These are phyloP conservation scores for Entosphenus tridentatus DNA, from an alignment of 2,113 vertebrate genomes.

Conservation along the genomic window DNA sequence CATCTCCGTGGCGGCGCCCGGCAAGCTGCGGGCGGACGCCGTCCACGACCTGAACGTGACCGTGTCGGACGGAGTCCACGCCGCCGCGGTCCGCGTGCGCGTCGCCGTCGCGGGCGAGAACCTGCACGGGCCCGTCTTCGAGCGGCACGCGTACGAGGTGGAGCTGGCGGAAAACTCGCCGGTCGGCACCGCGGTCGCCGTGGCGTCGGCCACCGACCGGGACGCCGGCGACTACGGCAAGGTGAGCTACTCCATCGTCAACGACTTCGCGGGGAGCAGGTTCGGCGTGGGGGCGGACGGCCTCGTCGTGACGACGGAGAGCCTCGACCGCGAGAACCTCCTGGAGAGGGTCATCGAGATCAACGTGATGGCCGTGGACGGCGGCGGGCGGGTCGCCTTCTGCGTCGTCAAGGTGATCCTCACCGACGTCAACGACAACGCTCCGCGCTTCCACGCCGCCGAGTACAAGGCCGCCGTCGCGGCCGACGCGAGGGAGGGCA, in stretches of 20 bases:
- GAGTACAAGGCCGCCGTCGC: constrained; percentile 71
- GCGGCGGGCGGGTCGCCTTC: constrained; percentile 50
- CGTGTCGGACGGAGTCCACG: constrained; percentile 77
- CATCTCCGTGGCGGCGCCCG: constrained; percentile 53
- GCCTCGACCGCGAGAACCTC: constrained; percentile 51
- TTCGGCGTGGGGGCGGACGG: constrained; percentile 57
- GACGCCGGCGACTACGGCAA: constrained; percentile 54
- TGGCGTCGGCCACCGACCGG: constrained; percentile 52
- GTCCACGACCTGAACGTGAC: constrained; percentile 68
- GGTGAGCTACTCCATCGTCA: constrained; percentile 52
- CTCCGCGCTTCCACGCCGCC: constrained; percentile 40
- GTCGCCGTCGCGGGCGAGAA: constrained; percentile 58
- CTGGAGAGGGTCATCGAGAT: constrained; percentile 41
- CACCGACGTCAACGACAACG: constrained; percentile 76
- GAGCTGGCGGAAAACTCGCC: constrained; percentile 61
- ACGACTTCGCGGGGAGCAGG: constrained; percentile 54
- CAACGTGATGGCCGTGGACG: constrained; percentile 49
- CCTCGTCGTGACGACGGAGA: constrained; percentile 53
- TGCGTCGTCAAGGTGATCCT: constrained; percentile 54
- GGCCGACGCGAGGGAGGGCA: constrained; percentile 52
- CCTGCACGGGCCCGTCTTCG: constrained; percentile 56
- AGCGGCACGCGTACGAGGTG: constrained; percentile 47
- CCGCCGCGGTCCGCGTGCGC: constrained; percentile 77
- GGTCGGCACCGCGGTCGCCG: constrained; percentile 48
- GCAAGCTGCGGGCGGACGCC: constrained; percentile 63